A percentile compares a stretch with the other conserved stretches of the same genome.
Evolutionary conservation across 2,113 vertebrate species (phyloP).

Genomic region (Megaceryle torquata): DNA sequence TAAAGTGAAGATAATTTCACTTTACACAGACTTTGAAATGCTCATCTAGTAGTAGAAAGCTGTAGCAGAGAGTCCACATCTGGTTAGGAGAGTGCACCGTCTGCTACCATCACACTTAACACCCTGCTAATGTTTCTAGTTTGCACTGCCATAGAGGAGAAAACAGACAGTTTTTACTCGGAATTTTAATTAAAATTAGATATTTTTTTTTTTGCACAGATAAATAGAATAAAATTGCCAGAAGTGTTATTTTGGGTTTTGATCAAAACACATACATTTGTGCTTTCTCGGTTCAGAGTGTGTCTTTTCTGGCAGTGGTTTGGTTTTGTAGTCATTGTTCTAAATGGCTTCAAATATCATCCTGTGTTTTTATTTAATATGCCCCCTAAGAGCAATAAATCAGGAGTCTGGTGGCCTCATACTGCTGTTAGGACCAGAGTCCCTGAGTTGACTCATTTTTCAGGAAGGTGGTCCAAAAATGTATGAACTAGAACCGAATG

Average conservation of each 20-base stretch:
- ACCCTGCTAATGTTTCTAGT: background rate
- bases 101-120: background rate
- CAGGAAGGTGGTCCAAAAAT: background rate
- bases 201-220: background rate
- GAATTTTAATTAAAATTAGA: background rate
- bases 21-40: background rate
- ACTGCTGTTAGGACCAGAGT: background rate
- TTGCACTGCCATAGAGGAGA: background rate
- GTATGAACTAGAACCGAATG: background rate
- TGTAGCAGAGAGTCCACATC: background rate
- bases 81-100: background rate
- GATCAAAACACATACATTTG: background rate
- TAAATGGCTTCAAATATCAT: background rate
- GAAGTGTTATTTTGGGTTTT: background rate
- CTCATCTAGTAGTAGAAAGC: background rate
- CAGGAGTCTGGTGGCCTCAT: background rate
- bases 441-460: background rate
- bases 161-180: background rate
- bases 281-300: background rate
- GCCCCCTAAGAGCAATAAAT: fast-evolving
- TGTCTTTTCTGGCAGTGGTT: background rate
- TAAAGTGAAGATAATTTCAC: background rate
- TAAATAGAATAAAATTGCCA: background rate
- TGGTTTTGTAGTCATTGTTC: background rate
- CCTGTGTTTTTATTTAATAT: too few species aligned